Evolutionary conservation across 2,113 vertebrate species (phyloP), one percentile per base, ranked within the genome.

Genomic region (Pteruthius melanotis): DNA sequence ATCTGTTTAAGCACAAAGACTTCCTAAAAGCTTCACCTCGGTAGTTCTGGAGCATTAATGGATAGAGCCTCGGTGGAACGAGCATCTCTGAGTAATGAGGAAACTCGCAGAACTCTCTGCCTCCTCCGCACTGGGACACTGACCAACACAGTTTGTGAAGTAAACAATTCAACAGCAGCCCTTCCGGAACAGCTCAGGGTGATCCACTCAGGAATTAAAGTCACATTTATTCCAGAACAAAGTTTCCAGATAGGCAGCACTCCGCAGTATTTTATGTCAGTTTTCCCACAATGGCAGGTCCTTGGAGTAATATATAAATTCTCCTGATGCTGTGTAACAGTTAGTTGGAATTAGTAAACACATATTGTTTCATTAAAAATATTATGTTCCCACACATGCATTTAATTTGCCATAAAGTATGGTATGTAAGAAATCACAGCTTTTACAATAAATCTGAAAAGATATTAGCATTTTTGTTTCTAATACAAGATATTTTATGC

Each of bases 401-500:
- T 87, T 95, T 94, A 75, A 94, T 95, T 96, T 93, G 40, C 61
- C 95, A 91, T 97, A 49, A 95, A 97, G 94, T 78, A 76, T 69
- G 88, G 81, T 94, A 94, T 91, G 84, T 75, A 97, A 97, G 90
- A 95, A 96, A 97, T 97, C 89, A 70, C 66, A 95, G 56, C 50
- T 84, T 92, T 90, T 93, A 95, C 83, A 96, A 96, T 95, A 96
- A 96, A 97, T 91, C 92, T 95, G 72, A 92, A 94, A 97, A 97
- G 86, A 98, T 93, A 97, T 83, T 86, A 88, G 69, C 74, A 76
- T 94, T 97, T 87, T 97, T 94, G 61, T 89, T 89, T 95, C 93
- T 93, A 87, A 95, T 96, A 95, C 92, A 94, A 97, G 90, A 90
- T 93, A 97, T 96, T 97, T 95, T 89, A 78, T 97, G 97, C 83